Evolutionary conservation across 1,140 invertebrate genomes (phyloP), one percentile per base, ranked within the genome.

Genomic region (Ridgeia piscesae): DNA sequence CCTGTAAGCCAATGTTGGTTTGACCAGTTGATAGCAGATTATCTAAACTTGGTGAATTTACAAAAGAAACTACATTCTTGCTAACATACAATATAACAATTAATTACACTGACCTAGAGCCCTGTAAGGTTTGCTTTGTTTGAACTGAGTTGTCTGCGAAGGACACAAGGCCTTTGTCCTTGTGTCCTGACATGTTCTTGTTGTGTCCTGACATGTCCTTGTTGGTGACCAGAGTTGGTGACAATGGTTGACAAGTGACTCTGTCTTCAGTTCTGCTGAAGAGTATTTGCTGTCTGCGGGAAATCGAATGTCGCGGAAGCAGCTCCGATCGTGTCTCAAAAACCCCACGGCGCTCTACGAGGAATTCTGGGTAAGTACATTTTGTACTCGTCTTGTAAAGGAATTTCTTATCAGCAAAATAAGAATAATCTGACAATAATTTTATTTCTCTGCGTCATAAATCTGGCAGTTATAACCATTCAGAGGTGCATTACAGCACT

Each of bases 311-410:
- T 97, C 98, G 94, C 97, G 98, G 93, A 96, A 96, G 89, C 97
- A 98, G 93, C 96, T 99, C 91, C 96, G 97, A 35, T 97, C 97
- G 94, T 96, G 95, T 91, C 94, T 97, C 6, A 96, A 96, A 93
- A 96, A 97, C 94, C 96, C 96, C 0, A 94, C 95, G 89, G 95
- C 95, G 21, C 95, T 99, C 33, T 98, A 99, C 95, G 97, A 98
- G 94, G 98, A 99, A 95, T 99, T 99, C 95, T 99, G 98, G 98
- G 96, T 96, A 94, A 94, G 94, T 93, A 88, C 89, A 90, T 34
- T 34, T 31, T 90, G 34, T 33, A 4, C 17, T 35, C 33, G 89
- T 90, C 33, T 90, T 90, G 21, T 90, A 34, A 14, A 90, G 35
- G 33, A 27, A 6, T 90, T 34, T 90, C 42, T 42, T 42, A 6